Conservation (phyloP, 2,113 vertebrate genomes). For the Parus major region DNA sequence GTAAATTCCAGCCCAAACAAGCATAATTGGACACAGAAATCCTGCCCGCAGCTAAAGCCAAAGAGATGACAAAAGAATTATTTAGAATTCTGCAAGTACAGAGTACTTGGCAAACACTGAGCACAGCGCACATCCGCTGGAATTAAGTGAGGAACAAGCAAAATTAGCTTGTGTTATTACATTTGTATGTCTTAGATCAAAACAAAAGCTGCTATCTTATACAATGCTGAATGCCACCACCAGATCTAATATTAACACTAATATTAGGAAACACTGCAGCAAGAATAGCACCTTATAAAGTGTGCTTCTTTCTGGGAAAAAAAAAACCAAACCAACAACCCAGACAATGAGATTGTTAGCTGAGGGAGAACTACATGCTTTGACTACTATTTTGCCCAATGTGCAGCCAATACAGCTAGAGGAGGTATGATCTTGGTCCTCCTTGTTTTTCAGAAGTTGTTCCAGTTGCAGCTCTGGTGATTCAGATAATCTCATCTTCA, state of each 20-base stretch:
- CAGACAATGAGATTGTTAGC: not conserved
- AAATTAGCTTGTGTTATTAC: not conserved
- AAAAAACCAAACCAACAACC: not conserved
- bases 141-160: constrained; percentile 15
- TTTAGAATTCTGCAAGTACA: not conserved
- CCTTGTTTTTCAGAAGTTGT: not conserved
- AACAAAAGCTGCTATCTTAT: not conserved
- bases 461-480: not conserved
- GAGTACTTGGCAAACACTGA: not conserved
- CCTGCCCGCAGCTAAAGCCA: not conserved
- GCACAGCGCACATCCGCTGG: not conserved
- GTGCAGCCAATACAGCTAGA: not conserved
- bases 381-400: not conserved
- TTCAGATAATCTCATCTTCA: not conserved
- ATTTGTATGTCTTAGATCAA: not conserved
- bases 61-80: not conserved
- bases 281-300: not conserved
- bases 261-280: not conserved
- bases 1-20: not conserved
- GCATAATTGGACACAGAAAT: not conserved
- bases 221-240: not conserved
- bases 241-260: not conserved
- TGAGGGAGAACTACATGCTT: not conserved
- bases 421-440: not conserved
- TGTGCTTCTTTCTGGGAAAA: not conserved